Evolutionary conservation across 2,113 vertebrate species (phyloP), one percentile per base, ranked within the genome.

Genomic region (Egretta garzetta): DNA sequence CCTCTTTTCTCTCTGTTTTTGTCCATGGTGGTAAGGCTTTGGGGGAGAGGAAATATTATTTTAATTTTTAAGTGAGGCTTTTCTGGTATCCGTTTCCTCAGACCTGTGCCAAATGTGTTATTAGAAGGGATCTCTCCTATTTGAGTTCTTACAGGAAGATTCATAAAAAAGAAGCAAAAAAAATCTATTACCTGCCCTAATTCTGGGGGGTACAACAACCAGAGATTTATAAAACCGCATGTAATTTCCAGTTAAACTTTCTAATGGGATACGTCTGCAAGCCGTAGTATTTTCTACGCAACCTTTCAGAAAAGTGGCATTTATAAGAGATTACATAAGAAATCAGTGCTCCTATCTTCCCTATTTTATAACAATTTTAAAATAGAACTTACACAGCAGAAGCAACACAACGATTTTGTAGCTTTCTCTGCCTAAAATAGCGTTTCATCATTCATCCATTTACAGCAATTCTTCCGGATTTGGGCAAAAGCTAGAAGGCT

Each of bases 51-150:
- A 80, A 88, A 41, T 45, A 50, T 26, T 81, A 74, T 33, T 75
- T 94, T n/a, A 70, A 75, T 68, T 88, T 93, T 60, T 62, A 66
- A 74, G 47, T 10, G 59, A 82, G 49, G 30, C 8, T 90, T 90
- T 90, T 73, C 74, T 88, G 30, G 21, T 77, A 94, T 91, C 93
- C 1, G 4, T 92, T 96, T 94, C 70, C 89, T 94, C 88, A 97
- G 91, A 96, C 95, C 74, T 73, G 50, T 91, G 73, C 88, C 82
- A 90, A 90, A 43, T 2, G 1, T 52, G 23, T 80, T 94, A 88
- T 91, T 97, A 93, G 80, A 81, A 53, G n/a, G n/a, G 30, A 41
- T 87, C 35, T 58, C 84, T 88, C 35, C 37, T 96, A 5, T 71
- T 26, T 77, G 74, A 85, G 22, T 73, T 91, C 53, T 94, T 63